Evolutionary conservation across 1,140 invertebrate genomes (phyloP), one percentile per base, ranked within the genome.

Genomic region (Zaprionus capensis): DNA sequence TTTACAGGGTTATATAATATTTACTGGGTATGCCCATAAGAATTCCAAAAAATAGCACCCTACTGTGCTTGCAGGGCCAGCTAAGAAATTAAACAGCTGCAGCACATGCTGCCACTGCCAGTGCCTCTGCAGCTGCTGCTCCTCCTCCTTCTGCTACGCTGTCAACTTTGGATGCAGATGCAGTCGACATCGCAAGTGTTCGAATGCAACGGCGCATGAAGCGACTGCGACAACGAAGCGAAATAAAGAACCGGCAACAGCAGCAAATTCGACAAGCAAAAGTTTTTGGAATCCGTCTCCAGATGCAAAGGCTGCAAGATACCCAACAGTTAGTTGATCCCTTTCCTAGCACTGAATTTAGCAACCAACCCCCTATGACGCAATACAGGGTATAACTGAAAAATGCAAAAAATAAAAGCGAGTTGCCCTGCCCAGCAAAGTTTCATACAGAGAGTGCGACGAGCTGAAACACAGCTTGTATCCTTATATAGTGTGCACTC

Each of bases 201-300:
- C 84, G 58, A 56, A 87, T 88, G 84, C 84, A 87, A 73, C 84
- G 69, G 81, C 53, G 65, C 84, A 84, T 88, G 84, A 87, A 87
- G 80, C 70, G 68, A 86, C 76, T 82, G 74, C 81, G 77, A 69
- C 81, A 84, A 69, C 76, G 68, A 41, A 46, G 67, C 62, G 24
- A 83, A 78, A 76, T 72, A 79, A 68, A 55, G 65, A 49, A 55
- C 24, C 63, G 78, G 68, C 68, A n/a, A 56, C 44, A 41, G 65
- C 71, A 57, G 28, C 61, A 85, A 63, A 72, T 65, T 64, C 82
- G 69, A 87, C 41, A 76, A 73, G 76, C 9, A 22, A 51, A 51
- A 51, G 46, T 51, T 51, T 51, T 24, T 20, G 4, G 6, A 14
- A 22, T 1, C 20, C 17, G 11, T 4, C n/a, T n/a, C n/a, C 46